Evolutionary conservation across 2,888 invertebrate genomes (phyloP).

Genomic region (Gymnoscelis rufifasciata): DNA sequence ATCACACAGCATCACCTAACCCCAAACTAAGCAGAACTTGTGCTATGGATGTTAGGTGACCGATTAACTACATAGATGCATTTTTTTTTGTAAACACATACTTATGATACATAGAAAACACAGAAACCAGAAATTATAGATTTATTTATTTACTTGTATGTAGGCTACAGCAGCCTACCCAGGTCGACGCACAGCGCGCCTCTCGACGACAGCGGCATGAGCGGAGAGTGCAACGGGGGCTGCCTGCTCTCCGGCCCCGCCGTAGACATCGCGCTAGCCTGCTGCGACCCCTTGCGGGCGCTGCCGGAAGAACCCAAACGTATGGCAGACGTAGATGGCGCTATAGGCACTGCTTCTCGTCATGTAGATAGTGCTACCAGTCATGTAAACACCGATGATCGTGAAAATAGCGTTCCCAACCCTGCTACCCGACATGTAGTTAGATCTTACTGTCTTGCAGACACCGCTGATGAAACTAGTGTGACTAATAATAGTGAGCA

Average conservation of each 20-base stretch:
- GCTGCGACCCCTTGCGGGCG: conserved; percentile 83
- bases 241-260: conserved; percentile 74
- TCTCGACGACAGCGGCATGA: conserved; percentile 64
- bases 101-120: too few species aligned
- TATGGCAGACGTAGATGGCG: conserved; percentile 4
- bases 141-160: too few species aligned
- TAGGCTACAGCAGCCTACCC: conserved; percentile 92
- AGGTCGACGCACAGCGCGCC: conserved; percentile 90
- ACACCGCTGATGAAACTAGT: neutral
- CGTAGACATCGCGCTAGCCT: conserved; percentile 77
- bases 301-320: conserved; percentile 79
- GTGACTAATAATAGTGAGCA: too few species aligned
- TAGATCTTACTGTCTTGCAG: too few species aligned
- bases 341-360: neutral
- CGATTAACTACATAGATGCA: too few species aligned
- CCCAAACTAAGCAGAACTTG: too few species aligned
- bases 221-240: conserved; percentile 66
- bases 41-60: too few species aligned
- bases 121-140: too few species aligned
- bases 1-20: too few species aligned
- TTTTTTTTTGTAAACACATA: too few species aligned
- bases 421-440: neutral
- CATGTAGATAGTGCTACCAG: neutral
- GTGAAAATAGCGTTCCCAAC: neutral
- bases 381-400: neutral